phyloP scores from a whole-genome alignment of 2,797 vertebrate genomes.

The Cetoscarus ocellatus region DNA sequence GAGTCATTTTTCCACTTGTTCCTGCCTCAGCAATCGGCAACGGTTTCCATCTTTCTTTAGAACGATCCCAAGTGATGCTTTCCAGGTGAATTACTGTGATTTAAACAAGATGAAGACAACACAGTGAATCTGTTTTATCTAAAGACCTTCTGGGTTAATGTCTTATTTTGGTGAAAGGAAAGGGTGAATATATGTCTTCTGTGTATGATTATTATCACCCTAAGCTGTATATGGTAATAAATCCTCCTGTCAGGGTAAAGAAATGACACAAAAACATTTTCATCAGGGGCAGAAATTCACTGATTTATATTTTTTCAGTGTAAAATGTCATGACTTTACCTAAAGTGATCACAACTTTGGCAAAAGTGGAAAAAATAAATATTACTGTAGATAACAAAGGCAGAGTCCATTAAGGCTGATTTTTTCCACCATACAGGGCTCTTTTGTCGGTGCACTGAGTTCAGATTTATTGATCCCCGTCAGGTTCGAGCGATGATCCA shows the following conservation, averaged over 20 bases:
- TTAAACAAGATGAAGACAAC: neutral
- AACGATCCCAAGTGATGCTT: constrained; percentile 77
- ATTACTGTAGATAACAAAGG: no score
- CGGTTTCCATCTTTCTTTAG: constrained; percentile 63
- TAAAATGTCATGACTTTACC: no score
- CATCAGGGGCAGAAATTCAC: no score
- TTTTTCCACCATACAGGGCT: neutral
- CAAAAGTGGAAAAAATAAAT: no score
- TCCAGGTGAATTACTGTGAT: constrained; percentile 61
- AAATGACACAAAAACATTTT: no score
- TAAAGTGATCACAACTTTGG: no score
- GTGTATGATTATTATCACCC: no score
- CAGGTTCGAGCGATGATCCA: constrained; percentile 72
- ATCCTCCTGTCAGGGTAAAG: no score
- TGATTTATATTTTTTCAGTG: no score
- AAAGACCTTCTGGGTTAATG: neutral
- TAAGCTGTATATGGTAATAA: neutral
- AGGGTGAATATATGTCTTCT: no score
- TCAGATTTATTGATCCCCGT: neutral
- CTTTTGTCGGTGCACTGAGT: no score
- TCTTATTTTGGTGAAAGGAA: neutral
- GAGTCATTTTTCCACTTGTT: constrained; percentile 75
- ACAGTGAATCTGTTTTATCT: neutral
- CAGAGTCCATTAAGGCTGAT: no score
- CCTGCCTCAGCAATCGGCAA: constrained; percentile 52